Evolutionary conservation across 2,797 vertebrate genomes (phyloP).

Genomic region (Takifugu ocellatus): DNA sequence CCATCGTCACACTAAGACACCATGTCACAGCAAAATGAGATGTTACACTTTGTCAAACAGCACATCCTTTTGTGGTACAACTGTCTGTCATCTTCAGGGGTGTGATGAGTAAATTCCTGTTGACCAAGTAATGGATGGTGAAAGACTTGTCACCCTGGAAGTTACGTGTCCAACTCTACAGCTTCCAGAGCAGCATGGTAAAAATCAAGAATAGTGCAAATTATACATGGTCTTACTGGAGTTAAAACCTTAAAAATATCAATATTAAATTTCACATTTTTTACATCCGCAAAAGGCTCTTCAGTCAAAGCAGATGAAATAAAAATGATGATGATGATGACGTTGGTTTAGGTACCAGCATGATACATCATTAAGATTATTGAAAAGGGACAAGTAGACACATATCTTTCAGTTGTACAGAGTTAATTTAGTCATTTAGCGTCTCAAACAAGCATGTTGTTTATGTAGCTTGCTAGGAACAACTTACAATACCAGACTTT

Average conservation of each 20-base stretch:
- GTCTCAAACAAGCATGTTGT: no score
- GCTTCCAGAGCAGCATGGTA: not conserved
- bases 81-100: conserved; percentile 29
- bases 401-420: no score
- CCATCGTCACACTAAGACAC: conserved; percentile 27
- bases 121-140: conserved; percentile 16
- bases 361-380: no score
- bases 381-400: no score
- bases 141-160: conserved; percentile 22
- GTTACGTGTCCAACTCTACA: not conserved
- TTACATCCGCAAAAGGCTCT: not conserved
- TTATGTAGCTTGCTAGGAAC: conserved; percentile 41
- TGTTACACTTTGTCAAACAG: conserved; percentile 26
- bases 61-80: conserved; percentile 16
- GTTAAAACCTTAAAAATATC: not conserved
- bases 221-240: no score
- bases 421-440: no score
- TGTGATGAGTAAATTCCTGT: conserved; percentile 30
- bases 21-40: conserved; percentile 19
- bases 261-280: not conserved
- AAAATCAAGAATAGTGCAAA: no score
- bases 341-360: no score
- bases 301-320: not conserved
- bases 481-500: not conserved
- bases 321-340: not conserved